Evolutionary conservation across 2,888 invertebrate genomes (phyloP).

Genomic region (Apamea epomidion): DNA sequence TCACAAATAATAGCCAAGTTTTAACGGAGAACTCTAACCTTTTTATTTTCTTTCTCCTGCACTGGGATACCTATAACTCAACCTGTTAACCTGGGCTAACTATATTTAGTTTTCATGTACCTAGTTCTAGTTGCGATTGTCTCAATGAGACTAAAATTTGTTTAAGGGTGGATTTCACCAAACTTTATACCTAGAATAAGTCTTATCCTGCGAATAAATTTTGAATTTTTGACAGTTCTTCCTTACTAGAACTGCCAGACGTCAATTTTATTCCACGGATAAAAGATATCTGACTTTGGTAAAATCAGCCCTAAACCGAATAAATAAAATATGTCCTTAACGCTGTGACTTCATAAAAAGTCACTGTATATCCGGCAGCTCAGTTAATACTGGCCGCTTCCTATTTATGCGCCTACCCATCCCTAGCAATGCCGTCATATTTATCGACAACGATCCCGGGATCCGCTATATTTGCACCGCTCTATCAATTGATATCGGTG

Average conservation of each 20-base stretch:
- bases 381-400: conserved; percentile 35
- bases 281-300: too few species aligned
- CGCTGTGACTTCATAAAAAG: conserved; percentile 6
- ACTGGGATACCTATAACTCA: neutral
- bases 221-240: too few species aligned
- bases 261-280: too few species aligned
- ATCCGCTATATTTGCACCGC: conserved; percentile 42
- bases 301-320: too few species aligned
- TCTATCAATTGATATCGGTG: conserved; percentile 52
- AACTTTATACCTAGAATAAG: too few species aligned
- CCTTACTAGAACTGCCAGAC: too few species aligned
- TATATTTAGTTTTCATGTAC: neutral
- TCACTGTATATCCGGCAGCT: conserved; percentile 16
- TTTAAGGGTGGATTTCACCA: too few species aligned
- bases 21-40: too few species aligned
- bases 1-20: neutral
- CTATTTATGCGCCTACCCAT: conserved; percentile 34
- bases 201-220: too few species aligned
- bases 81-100: too few species aligned
- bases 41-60: neutral
- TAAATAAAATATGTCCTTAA: neutral
- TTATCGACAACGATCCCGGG: conserved; percentile 45
- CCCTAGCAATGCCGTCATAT: conserved; percentile 51
- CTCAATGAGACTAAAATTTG: neutral
- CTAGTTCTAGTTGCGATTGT: neutral